phyloP scores from a whole-genome alignment of 1,140 invertebrate genomes.

The Trialeurodes vaporariorum region DNA sequence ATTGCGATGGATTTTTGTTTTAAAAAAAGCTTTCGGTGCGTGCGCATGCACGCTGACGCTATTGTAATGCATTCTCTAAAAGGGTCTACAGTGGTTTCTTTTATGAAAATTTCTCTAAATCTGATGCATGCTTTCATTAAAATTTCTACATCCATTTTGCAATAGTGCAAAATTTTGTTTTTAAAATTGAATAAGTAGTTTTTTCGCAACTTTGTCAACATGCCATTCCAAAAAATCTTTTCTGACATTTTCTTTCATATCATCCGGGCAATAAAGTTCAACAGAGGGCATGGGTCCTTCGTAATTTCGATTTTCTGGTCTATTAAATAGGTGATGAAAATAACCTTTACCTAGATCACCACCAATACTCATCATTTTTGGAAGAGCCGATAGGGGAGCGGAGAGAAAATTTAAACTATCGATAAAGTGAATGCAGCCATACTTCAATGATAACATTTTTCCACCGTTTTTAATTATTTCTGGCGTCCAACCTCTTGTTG shows the following conservation, averaged over 20 bases:
- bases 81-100: slow-evolving; percentile 10
- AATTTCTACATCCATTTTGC: slow-evolving; percentile 24
- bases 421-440: slow-evolving; percentile 4
- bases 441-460: not conserved
- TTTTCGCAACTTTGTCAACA: slow-evolving; percentile 14
- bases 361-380: slow-evolving; percentile 19
- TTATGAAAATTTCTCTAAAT: slow-evolving; percentile 22
- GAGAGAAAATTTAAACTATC: slow-evolving; percentile 10
- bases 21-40: slow-evolving; percentile 12
- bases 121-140: slow-evolving; percentile 26
- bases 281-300: slow-evolving; percentile 18
- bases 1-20: slow-evolving; percentile 10
- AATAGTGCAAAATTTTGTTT: slow-evolving; percentile 20
- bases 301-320: slow-evolving; percentile 20
- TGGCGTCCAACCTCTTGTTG: too few relatives aligned
- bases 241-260: slow-evolving; percentile 13
- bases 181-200: slow-evolving; percentile 21
- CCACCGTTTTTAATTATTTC: slow-evolving; percentile 1
- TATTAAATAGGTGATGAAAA: slow-evolving; percentile 25
- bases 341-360: slow-evolving; percentile 20
- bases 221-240: slow-evolving; percentile 21
- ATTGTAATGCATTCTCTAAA: slow-evolving; percentile 12
- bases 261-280: slow-evolving; percentile 18
- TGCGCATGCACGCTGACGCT: slow-evolving; percentile 10
- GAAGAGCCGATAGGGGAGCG: slow-evolving; percentile 5